Conservation (phyloP, 2,797 vertebrate species). For the Lemur catta region DNA sequence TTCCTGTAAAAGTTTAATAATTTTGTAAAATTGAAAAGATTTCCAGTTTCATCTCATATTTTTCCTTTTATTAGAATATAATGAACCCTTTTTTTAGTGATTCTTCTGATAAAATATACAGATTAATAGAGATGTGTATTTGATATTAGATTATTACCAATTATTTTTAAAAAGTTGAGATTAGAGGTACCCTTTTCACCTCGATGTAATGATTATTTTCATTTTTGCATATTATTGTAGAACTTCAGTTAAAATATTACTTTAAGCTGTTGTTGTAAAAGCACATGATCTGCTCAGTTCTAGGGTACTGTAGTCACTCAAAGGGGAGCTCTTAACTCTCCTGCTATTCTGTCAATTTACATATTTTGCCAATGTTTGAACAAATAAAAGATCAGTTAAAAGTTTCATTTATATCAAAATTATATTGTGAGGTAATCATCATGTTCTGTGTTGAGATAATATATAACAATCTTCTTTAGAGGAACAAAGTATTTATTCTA, state of each 20-base stretch:
- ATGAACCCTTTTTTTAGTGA: neutral
- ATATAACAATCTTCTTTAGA: neutral
- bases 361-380: neutral
- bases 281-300: neutral
- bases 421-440: neutral
- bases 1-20: constrained; percentile 19
- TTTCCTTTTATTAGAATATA: neutral
- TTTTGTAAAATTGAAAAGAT: neutral
- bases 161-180: neutral
- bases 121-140: neutral
- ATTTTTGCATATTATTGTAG: neutral
- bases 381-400: neutral
- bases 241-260: neutral
- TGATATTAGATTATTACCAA: neutral
- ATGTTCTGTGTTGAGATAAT: neutral
- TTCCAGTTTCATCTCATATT: constrained; percentile 12
- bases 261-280: neutral
- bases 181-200: neutral
- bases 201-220: neutral
- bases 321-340: neutral
- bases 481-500: neutral
- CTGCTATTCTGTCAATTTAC: neutral
- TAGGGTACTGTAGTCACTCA: neutral
- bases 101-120: neutral
- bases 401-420: neutral